A percentile compares a stretch with the other conserved stretches of the same genome.
These are phyloP conservation scores for Poeciliopsis turneri DNA, from an alignment of 2,797 vertebrate genomes.

Conservation along the genomic window DNA sequence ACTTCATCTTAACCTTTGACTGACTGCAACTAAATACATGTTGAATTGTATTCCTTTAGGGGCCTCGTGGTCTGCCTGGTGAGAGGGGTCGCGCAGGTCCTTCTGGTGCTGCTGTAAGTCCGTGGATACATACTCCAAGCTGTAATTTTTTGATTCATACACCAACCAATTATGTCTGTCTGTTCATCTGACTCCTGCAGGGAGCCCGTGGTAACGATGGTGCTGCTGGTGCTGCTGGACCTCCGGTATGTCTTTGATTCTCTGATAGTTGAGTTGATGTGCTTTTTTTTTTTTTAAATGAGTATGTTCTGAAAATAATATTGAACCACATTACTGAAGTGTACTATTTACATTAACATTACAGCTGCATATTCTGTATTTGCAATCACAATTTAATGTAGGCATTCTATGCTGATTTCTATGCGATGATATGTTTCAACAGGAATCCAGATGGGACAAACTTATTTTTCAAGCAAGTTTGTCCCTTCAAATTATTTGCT, in stretches of 20 bases:
- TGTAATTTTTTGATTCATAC: neutral
- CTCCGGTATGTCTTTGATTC: constrained; percentile 85
- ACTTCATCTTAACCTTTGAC: neutral
- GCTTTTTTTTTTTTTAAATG: neutral
- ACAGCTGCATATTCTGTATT: neutral
- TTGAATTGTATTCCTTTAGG: constrained; percentile 75
- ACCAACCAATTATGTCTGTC: constrained; percentile 23
- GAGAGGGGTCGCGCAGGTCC: constrained; percentile 94
- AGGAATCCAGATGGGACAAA: neutral
- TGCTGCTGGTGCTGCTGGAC: constrained; percentile 90
- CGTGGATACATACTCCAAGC: neutral
- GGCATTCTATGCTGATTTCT: neutral
- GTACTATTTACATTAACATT: neutral
- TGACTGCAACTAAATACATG: neutral
- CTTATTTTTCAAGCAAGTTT: neutral
- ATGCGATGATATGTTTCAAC: neutral
- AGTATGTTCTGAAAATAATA: neutral
- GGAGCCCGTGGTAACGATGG: constrained; percentile 98
- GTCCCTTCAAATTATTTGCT: neutral
- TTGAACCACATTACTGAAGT: neutral
- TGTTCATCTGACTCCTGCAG: constrained; percentile 70
- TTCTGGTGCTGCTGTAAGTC: constrained; percentile 94
- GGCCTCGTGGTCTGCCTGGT: constrained; percentile 94
- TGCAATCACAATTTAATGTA: neutral
- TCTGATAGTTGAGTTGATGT: neutral